These are phyloP conservation scores for Tipula helvola DNA, from an alignment of 2,888 invertebrate genomes.

Conservation along the genomic window DNA sequence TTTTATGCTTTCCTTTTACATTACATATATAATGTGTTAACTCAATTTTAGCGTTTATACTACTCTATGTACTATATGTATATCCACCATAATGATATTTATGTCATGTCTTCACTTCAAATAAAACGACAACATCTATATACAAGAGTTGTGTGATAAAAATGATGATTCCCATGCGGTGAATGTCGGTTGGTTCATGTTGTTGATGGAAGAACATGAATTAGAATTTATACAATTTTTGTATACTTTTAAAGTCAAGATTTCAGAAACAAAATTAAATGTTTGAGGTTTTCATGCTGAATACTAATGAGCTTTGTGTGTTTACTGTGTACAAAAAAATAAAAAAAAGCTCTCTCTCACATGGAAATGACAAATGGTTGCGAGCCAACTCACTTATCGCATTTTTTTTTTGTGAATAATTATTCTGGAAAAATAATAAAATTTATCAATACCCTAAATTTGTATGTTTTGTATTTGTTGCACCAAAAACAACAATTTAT, in stretches of 20 bases:
- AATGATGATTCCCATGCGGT: neutral
- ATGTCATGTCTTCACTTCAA: constrained; percentile 4
- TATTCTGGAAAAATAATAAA: neutral
- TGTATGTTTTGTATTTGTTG: neutral
- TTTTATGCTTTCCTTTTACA: neutral
- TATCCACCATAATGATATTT: neutral
- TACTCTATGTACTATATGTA: neutral
- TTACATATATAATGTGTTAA: neutral
- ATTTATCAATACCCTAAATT: neutral
- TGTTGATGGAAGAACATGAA: neutral
- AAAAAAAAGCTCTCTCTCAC: neutral
- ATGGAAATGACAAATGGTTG: neutral
- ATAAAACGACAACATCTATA: neutral
- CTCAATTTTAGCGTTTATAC: neutral
- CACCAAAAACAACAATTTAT: neutral
- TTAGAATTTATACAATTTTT: neutral
- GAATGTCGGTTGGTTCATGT: neutral
- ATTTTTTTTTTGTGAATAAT: neutral
- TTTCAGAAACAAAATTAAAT: neutral
- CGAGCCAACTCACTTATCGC: neutral
- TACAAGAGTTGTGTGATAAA: neutral
- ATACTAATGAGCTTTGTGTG: neutral
- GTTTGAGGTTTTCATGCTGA: neutral
- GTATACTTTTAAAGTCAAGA: neutral
- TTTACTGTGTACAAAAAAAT: neutral